Evolutionary conservation across 1,140 invertebrate species (phyloP), one percentile per base, ranked within the genome.

Genomic region (Aleiodes sp.): DNA sequence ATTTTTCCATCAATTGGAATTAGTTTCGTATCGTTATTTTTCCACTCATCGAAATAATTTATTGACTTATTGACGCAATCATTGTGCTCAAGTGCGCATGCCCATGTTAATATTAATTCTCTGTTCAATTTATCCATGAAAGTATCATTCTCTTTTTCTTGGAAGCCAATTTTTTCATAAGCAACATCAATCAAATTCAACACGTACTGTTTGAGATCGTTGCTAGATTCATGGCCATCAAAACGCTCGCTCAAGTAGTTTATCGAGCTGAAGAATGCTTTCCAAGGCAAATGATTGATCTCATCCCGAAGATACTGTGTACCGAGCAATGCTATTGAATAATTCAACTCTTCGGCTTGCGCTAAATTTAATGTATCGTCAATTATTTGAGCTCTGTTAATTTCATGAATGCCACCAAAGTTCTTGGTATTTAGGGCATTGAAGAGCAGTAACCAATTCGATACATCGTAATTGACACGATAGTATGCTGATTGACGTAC

Each of bases 401-500:
- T 74, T 4, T 81, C 82, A 70, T 90, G 87, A 72, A 92, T 91
- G 2, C 60, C 10, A 12, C 76, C 66, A 65, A 84, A 86, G 8
- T 78, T 70, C 19, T 24, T 77, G 73, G 76, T 80, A 82, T 85
- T 76, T 1, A 91, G 78, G 12, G 84, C 84, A 2, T 78, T 37
- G 12, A 88, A 86, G 35, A 92, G 84, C 8, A 80, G 77, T 10
- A 84, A 80, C 85, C 89, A 88, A 33, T 88, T 84, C 1, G 77
- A 73, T 0, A 52, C 39, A 33, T 91, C 89, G 66, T 92, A 92
- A 64, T 89, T 90, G 0, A 92, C 90, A 16, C 90, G 87, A 73
- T 91, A 92, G 67, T 89, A 92, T 24, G 90, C 90, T 35, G 85
- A 88, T 71, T 90, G 86, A 71, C 90, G 88, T 14, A 90, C 87